Conservation (phyloP, 2,888 invertebrate species). For the Alsophila aescularia region DNA sequence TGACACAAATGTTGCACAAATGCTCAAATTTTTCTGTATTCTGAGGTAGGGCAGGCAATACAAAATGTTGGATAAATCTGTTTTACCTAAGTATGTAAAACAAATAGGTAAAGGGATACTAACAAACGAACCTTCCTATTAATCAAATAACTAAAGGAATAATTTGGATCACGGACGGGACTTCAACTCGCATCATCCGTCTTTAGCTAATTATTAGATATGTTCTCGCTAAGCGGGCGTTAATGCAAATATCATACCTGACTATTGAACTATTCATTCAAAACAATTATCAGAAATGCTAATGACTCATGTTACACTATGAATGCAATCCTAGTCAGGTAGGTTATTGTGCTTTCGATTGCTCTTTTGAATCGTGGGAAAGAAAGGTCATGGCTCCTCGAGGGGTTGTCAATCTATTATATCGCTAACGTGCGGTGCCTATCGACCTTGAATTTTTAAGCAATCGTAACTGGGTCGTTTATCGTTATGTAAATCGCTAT, state of each 20-base stretch:
- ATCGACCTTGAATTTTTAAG: constrained; percentile 67
- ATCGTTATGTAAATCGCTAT: constrained; percentile 66
- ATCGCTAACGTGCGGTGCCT: constrained; percentile 35
- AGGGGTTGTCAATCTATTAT: constrained; percentile 48
- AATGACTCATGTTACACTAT: constrained; percentile 28
- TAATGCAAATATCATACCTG: background rate
- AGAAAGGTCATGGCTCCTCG: constrained; percentile 45
- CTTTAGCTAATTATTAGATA: too few relatives aligned
- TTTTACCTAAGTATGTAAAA: too few relatives aligned
- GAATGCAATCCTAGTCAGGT: constrained; percentile 29
- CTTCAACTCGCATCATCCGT: too few relatives aligned
- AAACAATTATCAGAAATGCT: constrained; percentile 21
- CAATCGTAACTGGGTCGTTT: constrained; percentile 63
- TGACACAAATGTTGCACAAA: too few relatives aligned
- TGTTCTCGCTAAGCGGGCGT: background rate
- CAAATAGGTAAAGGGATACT: too few relatives aligned
- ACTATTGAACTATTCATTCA: constrained; percentile 10
- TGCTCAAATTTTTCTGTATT: too few relatives aligned
- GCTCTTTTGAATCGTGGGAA: constrained; percentile 44
- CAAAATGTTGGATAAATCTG: too few relatives aligned
- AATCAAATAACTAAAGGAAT: too few relatives aligned
- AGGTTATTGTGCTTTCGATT: constrained; percentile 34
- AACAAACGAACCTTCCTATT: too few relatives aligned
- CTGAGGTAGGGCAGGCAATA: too few relatives aligned
- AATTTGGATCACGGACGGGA: too few relatives aligned